Percentiles rank a stretch among this genome's conserved stretches.
Conservation (phyloP, 2,888 invertebrate genomes). For the Rotaria macrura region DNA sequence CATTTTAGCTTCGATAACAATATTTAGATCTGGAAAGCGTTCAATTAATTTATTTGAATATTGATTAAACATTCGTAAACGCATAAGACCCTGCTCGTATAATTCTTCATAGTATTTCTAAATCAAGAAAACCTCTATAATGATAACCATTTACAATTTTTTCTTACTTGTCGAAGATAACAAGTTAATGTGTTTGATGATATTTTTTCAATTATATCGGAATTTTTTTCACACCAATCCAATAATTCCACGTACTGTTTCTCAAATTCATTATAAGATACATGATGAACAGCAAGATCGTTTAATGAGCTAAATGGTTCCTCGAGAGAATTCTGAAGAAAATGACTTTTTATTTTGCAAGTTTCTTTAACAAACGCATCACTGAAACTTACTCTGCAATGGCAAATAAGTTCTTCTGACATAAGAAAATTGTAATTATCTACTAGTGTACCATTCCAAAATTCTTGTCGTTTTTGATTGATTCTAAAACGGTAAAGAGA, state of each 20-base stretch:
- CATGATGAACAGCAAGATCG: constrained; percentile 40
- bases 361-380: background rate
- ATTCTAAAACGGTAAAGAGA: background rate
- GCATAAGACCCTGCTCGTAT: constrained; percentile 60
- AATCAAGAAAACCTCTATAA: background rate
- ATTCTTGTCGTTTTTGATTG: background rate
- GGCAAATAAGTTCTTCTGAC: constrained; percentile 1
- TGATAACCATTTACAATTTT: no score
- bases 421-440: constrained; percentile 9
- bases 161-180: constrained; percentile 44
- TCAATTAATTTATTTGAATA: constrained; percentile 64
- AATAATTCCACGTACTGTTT: constrained; percentile 70
- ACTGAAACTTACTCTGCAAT: background rate
- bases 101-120: constrained; percentile 66
- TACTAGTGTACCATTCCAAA: background rate
- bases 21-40: constrained; percentile 57
- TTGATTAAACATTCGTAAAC: constrained; percentile 65
- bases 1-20: constrained; percentile 57
- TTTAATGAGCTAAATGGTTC: background rate
- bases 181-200: constrained; percentile 43
- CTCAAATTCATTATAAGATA: constrained; percentile 66
- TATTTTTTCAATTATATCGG: constrained; percentile 38
- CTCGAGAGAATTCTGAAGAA: background rate
- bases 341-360: background rate
- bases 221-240: constrained; percentile 64